Percentiles rank a stretch among this genome's conserved stretches.
phyloP scores from a whole-genome alignment of 2,113 vertebrate species.

The Chrysemys picta region DNA sequence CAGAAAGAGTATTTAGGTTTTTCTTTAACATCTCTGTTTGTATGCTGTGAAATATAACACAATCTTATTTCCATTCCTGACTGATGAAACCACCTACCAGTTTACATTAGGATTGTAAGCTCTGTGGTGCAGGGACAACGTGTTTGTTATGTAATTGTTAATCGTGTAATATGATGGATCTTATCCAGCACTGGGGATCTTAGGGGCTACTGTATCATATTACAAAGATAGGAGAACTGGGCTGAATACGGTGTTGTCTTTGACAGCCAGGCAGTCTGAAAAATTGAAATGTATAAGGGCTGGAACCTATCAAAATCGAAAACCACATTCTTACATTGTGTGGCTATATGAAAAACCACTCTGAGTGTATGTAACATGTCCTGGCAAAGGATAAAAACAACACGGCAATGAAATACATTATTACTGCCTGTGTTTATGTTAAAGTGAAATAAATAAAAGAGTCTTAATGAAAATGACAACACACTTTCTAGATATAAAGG shows the following conservation, averaged over 20 bases:
- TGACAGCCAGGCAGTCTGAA: background rate
- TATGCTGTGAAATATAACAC: too few species aligned
- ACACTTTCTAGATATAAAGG: too few species aligned
- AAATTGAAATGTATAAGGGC: background rate
- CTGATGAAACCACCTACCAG: background rate
- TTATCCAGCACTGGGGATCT: background rate
- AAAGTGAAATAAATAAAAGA: too few species aligned
- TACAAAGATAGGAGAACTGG: background rate
- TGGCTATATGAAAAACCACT: rapidly evolving
- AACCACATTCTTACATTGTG: background rate
- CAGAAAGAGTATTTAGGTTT: too few species aligned
- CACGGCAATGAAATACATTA: too few species aligned
- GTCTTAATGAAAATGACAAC: too few species aligned
- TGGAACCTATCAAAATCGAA: background rate
- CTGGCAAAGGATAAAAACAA: background rate
- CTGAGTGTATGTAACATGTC: background rate
- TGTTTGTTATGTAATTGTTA: background rate
- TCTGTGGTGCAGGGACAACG: background rate
- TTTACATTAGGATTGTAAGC: background rate
- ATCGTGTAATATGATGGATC: background rate
- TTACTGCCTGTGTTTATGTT: too few species aligned
- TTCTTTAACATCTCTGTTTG: too few species aligned
- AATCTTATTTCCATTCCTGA: background rate
- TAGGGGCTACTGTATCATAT: background rate
- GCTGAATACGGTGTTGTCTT: background rate